These are phyloP conservation scores for Drosophila meridionalis DNA, from an alignment of 2,888 invertebrate species.

Conservation along the genomic window DNA sequence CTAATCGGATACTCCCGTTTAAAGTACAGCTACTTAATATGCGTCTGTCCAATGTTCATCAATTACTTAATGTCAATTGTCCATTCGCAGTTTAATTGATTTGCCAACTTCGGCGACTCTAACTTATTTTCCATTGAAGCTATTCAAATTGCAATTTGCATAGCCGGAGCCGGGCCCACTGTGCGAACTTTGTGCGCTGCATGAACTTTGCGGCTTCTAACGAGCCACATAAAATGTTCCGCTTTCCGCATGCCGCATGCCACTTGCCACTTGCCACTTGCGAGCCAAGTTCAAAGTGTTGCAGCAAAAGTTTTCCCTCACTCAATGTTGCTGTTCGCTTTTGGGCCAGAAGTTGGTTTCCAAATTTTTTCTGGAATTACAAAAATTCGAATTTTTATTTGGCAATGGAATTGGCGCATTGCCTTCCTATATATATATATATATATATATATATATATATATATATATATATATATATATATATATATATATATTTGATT, in stretches of 20 bases:
- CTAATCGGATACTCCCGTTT: not conserved
- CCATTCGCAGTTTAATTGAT: constrained; percentile 30
- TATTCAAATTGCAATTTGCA: constrained; percentile 45
- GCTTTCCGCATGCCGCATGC: constrained; percentile 48
- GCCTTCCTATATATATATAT: not conserved
- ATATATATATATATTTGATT: constrained; percentile 2
- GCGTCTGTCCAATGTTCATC: constrained; percentile 25
- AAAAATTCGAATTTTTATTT: constrained; percentile 25
- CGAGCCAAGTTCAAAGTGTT: constrained; percentile 53
- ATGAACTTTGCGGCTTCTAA: constrained; percentile 57
- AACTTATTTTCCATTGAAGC: constrained; percentile 11
- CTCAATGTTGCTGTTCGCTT: constrained; percentile 29
- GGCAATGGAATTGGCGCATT: constrained; percentile 13
- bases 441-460: not conserved
- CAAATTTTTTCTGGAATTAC: constrained; percentile 10
- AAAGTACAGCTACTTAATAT: constrained; percentile 1
- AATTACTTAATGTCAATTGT: constrained; percentile 34
- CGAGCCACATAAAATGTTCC: constrained; percentile 60
- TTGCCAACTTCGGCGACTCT: constrained; percentile 22
- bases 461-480: constrained; percentile 2
- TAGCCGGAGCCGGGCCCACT: constrained; percentile 25
- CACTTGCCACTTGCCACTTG: constrained; percentile 30
- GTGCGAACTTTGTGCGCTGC: constrained; percentile 35
- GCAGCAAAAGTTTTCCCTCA: constrained; percentile 51
- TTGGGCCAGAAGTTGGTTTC: constrained; percentile 25